phyloP scores from a whole-genome alignment of 2,888 invertebrate genomes.

The Troglohyphantes excavatus region DNA sequence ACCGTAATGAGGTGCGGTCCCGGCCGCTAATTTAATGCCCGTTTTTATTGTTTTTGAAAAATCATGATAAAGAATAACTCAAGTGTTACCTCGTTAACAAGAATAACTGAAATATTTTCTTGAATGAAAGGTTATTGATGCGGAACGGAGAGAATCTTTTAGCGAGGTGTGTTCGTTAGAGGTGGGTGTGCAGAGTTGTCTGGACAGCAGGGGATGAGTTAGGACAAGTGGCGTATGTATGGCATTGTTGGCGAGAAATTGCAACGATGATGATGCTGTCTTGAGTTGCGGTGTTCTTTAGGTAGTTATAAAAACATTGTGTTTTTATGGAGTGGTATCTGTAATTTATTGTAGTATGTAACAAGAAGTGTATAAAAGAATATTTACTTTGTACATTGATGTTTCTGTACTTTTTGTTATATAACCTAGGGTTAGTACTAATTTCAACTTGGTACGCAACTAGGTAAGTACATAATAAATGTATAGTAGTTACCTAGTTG shows the following conservation, averaged over 20 bases:
- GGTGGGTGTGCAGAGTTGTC: neutral
- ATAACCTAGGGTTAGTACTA: no score
- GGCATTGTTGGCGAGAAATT: neutral
- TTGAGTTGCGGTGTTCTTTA: neutral
- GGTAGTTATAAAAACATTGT: neutral
- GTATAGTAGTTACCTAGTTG: no score
- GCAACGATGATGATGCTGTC: neutral
- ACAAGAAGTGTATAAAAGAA: no score
- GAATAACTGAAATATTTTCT: slow-evolving; percentile 47
- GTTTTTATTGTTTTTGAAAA: slow-evolving; percentile 49
- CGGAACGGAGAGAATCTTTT: slow-evolving; percentile 23
- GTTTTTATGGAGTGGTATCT: neutral
- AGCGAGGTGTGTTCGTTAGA: neutral
- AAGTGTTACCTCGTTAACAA: slow-evolving; percentile 53
- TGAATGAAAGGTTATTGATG: slow-evolving; percentile 59
- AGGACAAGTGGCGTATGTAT: slow-evolving; percentile 26
- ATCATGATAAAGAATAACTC: slow-evolving; percentile 40
- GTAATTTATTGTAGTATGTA: no score
- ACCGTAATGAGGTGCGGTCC: slow-evolving; percentile 29
- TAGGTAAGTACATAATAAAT: no score
- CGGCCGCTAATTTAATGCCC: slow-evolving; percentile 34
- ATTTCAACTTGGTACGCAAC: no score
- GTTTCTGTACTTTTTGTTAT: no score
- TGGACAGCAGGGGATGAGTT: slow-evolving; percentile 19
- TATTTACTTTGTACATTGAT: no score